Evolutionary conservation across 2,113 vertebrate species (phyloP).

Genomic region (Crotalus helleri): DNA sequence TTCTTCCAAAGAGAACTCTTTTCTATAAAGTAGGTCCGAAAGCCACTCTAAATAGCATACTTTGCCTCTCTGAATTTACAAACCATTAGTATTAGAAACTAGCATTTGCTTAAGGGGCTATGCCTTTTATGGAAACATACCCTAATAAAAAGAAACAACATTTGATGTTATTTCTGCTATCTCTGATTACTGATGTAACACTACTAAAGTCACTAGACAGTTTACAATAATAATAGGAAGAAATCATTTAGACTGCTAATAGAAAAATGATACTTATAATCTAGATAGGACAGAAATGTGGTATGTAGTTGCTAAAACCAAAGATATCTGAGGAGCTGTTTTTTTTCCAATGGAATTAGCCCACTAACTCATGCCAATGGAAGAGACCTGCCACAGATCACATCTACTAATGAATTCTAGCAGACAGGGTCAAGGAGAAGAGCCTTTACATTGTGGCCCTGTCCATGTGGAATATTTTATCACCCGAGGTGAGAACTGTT

Average conservation of each 20-base stretch:
- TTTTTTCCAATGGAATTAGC: neutral
- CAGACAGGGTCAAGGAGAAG: neutral
- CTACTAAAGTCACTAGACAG: neutral
- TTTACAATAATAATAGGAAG: neutral
- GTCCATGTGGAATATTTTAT: neutral
- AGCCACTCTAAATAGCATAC: neutral
- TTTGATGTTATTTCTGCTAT: neutral
- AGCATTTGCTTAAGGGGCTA: neutral
- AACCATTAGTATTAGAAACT: neutral
- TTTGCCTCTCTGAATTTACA: neutral
- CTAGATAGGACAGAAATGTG: neutral
- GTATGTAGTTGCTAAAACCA: neutral
- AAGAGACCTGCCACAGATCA: neutral
- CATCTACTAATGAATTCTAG: neutral
- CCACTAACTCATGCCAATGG: neutral
- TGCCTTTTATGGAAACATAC: neutral
- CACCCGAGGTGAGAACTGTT: neutral
- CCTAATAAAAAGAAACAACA: too few relatives aligned
- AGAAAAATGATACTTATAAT: neutral
- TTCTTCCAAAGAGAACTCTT: neutral
- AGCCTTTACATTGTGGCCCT: neutral
- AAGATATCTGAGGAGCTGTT: neutral
- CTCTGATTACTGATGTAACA: neutral
- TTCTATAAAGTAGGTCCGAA: neutral
- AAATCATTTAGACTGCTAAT: neutral